A percentile compares a stretch with the other conserved stretches of the same genome.
Evolutionary conservation across 2,888 invertebrate species (phyloP).

Genomic region (Thumatha senex): DNA sequence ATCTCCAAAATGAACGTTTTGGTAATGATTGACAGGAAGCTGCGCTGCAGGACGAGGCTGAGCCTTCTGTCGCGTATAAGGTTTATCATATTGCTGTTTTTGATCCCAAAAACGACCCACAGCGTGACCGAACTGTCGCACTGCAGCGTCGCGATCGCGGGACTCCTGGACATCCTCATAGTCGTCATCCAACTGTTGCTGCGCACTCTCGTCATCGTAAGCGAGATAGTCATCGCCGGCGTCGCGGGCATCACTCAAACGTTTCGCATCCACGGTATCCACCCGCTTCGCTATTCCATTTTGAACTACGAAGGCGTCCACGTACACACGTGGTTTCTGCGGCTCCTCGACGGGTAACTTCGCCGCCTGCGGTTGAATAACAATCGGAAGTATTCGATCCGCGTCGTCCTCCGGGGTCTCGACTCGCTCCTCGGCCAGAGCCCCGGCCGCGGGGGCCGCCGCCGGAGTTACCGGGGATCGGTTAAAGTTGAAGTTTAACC

Average conservation of each 20-base stretch:
- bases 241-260: constrained; percentile 40
- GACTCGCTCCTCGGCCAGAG: constrained; percentile 24
- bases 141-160: constrained; percentile 58
- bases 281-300: constrained; percentile 71
- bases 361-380: constrained; percentile 68
- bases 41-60: constrained; percentile 22
- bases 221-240: constrained; percentile 59
- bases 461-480: constrained; percentile 54
- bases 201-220: constrained; percentile 56
- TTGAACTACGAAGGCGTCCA: constrained; percentile 73
- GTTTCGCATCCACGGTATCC: constrained; percentile 64
- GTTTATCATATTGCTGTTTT: constrained; percentile 39
- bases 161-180: constrained; percentile 74
- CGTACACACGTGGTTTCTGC: constrained; percentile 67
- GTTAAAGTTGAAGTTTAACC: constrained; percentile 70
- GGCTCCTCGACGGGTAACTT: constrained; percentile 58
- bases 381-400: constrained; percentile 50
- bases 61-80: constrained; percentile 31
- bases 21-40: constrained; percentile 60
- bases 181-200: constrained; percentile 55
- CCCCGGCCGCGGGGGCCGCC: constrained; percentile 29
- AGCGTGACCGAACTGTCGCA: constrained; percentile 65
- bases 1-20: constrained; percentile 73
- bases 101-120: constrained; percentile 74
- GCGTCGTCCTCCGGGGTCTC: constrained; percentile 27